phyloP scores from a whole-genome alignment of 2,113 vertebrate species.

The Dipodomys stephensi region DNA sequence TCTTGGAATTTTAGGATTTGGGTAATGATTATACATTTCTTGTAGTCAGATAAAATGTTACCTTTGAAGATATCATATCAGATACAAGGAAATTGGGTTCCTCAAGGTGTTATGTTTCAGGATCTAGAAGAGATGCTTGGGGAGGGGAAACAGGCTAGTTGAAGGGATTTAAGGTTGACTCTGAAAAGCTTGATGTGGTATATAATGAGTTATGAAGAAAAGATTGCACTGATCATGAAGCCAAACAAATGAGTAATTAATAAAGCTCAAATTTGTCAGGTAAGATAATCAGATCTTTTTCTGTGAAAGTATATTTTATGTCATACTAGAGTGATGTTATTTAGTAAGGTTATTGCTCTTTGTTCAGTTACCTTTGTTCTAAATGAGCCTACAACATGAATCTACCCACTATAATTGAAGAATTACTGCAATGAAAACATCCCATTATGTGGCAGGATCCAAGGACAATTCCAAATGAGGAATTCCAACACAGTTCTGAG shows the following conservation, averaged over 20 bases:
- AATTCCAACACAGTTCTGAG: not conserved
- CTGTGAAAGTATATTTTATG: slow-evolving; percentile 46
- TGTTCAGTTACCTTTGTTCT: slow-evolving; percentile 2
- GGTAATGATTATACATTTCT: not conserved
- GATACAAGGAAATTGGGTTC: not conserved
- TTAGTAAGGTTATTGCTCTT: not conserved
- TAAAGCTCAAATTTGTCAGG: not conserved
- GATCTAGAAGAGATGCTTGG: slow-evolving; percentile 2
- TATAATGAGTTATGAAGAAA: not conserved
- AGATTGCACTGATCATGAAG: not conserved
- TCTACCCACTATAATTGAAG: not conserved
- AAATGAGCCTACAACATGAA: slow-evolving; percentile 22
- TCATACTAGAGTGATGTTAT: slow-evolving; percentile 31
- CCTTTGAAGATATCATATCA: slow-evolving; percentile 39
- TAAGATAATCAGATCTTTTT: slow-evolving; percentile 4
- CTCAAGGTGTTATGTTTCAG: slow-evolving; percentile 4
- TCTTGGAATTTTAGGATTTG: slow-evolving; percentile 50
- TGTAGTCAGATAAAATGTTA: slow-evolving; percentile 30
- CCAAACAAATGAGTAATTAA: not conserved
- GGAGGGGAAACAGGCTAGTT: accelerated
- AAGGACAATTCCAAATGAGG: slow-evolving; percentile 5
- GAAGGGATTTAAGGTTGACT: not conserved
- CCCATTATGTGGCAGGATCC: not conserved
- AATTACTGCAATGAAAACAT: not conserved
- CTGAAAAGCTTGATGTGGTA: not conserved